A percentile compares a stretch with the other conserved stretches of the same genome.
These are phyloP conservation scores for Zaprionus africanus DNA, from an alignment of 1,140 invertebrate genomes.

Conservation along the genomic window DNA sequence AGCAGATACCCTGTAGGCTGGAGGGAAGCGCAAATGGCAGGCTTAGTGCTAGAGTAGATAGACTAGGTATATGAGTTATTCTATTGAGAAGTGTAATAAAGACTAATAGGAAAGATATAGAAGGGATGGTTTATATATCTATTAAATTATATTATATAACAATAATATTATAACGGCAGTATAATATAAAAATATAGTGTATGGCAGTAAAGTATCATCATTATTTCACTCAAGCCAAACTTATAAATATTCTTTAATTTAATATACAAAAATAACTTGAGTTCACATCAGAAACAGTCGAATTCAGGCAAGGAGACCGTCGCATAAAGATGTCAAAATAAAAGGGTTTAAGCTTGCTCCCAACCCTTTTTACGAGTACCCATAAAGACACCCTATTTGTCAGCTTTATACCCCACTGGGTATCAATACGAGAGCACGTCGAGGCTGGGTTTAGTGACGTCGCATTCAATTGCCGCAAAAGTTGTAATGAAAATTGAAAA, in stretches of 20 bases:
- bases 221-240: neutral
- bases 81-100: no score
- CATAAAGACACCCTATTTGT: neutral
- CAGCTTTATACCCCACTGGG: neutral
- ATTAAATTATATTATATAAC: no score
- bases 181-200: no score
- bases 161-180: no score
- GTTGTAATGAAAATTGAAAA: conserved; percentile 28
- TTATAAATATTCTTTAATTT: neutral
- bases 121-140: no score
- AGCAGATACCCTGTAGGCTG: neutral
- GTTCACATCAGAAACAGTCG: neutral
- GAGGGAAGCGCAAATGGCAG: neutral
- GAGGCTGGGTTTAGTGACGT: neutral
- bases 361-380: neutral
- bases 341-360: neutral
- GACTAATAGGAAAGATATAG: no score
- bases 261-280: neutral
- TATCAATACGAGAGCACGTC: neutral
- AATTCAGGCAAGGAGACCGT: neutral
- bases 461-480: conserved; percentile 36
- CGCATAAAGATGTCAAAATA: neutral
- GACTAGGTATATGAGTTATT: neutral
- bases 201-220: no score
- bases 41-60: neutral